These are phyloP conservation scores for Aleadryas rufinucha DNA, from an alignment of 2,113 vertebrate genomes.

Conservation along the genomic window DNA sequence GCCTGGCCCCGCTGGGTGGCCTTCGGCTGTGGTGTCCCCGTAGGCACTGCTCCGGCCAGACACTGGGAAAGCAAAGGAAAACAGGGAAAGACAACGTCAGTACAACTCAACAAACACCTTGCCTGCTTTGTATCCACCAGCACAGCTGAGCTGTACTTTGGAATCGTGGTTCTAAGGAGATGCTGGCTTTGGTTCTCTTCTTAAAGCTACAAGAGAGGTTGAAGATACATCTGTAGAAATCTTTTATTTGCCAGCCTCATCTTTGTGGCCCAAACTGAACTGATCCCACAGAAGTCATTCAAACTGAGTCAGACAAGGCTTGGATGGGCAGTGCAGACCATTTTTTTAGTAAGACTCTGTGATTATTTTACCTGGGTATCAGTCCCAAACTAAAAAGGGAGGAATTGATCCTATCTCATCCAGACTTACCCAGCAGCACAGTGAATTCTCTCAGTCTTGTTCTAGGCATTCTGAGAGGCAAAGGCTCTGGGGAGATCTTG, in stretches of 20 bases:
- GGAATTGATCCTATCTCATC: neutral
- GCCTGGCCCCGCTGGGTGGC: conserved; percentile 90
- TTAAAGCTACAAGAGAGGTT: neutral
- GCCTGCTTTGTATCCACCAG: neutral
- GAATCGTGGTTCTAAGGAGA: neutral
- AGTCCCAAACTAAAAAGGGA: neutral
- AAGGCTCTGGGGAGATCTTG: no score
- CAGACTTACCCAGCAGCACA: neutral
- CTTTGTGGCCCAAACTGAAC: neutral
- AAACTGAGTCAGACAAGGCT: neutral
- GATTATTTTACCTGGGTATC: neutral
- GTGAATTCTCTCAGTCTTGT: neutral
- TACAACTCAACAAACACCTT: fast-evolving
- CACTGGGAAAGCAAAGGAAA: conserved; percentile 66
- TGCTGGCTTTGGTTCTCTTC: neutral
- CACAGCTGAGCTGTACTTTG: neutral
- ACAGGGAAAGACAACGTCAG: neutral
- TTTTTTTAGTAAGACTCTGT: neutral
- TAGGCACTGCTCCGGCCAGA: conserved; percentile 97
- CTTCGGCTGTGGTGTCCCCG: conserved; percentile 89
- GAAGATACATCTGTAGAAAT: neutral
- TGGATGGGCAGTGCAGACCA: neutral
- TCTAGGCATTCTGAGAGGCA: neutral
- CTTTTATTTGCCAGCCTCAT: neutral
- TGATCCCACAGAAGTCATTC: neutral